Evolutionary conservation across 2,113 vertebrate species (phyloP), one percentile per base, ranked within the genome.

Genomic region (Cynoglossus semilaevis): DNA sequence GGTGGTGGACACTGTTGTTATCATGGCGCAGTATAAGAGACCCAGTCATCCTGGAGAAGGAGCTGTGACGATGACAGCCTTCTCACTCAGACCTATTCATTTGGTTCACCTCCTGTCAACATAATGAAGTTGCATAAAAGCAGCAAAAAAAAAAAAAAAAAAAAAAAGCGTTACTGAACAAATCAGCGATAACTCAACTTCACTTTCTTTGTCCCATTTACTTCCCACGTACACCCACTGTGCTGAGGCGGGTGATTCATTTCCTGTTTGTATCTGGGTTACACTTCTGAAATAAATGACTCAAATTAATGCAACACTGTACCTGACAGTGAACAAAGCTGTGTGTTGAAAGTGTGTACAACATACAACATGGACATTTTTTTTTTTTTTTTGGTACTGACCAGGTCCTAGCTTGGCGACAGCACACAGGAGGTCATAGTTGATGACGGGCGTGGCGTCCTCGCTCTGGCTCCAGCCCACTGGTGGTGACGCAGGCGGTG

Each of bases 391-490:
- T 19, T 12, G 11, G 16, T 15, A 62, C 85, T 80, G 78, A 99
- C 96, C 97, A 77, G 97, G 96, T 14, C 97, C 96, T 42, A 99
- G 51, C 73, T 96, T 98, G 84, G 96, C 96, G 58, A 99, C 95
- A 1, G 97, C 97, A 72, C 97, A 98, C 70, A 99, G 93, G 59
- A 99, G 79, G 75, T 99, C 97, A 0, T 98, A 99, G 79, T 99
- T 97, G 77, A 99, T 94, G 66, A 92, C 87, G 0, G 97, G 97
- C 12, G 91, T 92, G 0, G 95, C 94, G 8, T 99, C 97, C 36
- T 94, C 94, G 7, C 94, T 95, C 87, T 95, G 96, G 67, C 94
- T 95, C 97, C 97, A 99, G 1, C 95, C 97, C 50, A 94, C 96
- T 0, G 96, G 96, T 0, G 97, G 97, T 0, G 96, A 97, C 0